Evolutionary conservation across 2,797 vertebrate species (phyloP).

Genomic region (Schizopygopsis pylzovi): DNA sequence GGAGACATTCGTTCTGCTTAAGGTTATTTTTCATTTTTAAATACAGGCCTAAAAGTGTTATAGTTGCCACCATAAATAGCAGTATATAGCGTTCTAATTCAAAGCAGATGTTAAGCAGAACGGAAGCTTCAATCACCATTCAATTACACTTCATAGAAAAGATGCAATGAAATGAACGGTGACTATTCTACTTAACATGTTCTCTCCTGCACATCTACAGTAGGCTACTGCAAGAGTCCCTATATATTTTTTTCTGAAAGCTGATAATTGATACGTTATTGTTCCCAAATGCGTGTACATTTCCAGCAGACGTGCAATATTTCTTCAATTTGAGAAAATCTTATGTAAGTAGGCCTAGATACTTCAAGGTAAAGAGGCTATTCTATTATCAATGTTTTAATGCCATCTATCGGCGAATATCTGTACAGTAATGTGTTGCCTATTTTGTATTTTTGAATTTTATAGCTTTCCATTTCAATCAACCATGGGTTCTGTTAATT

Average conservation of each 20-base stretch:
- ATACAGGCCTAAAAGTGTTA: neutral
- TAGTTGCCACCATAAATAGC: neutral
- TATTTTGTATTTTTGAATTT: neutral
- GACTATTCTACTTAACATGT: neutral
- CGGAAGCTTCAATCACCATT: neutral
- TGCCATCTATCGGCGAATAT: neutral
- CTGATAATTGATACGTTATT: neutral
- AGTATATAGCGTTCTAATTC: too few species aligned
- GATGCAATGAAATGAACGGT: neutral
- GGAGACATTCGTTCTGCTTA: neutral
- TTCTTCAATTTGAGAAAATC: neutral
- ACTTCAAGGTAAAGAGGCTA: neutral
- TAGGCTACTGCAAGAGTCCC: neutral
- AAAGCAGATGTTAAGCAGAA: neutral
- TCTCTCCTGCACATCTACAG: neutral
- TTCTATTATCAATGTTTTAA: neutral
- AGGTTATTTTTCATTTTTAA: neutral
- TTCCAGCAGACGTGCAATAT: neutral
- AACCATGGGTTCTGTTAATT: neutral
- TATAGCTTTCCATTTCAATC: neutral
- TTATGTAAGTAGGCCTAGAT: neutral
- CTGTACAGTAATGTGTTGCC: neutral
- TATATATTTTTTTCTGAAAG: neutral
- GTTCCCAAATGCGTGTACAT: neutral
- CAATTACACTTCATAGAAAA: neutral